Percentiles rank a stretch among this genome's conserved stretches.
Evolutionary conservation across 2,113 vertebrate species (phyloP).

Genomic region (Struthidea cinerea): DNA sequence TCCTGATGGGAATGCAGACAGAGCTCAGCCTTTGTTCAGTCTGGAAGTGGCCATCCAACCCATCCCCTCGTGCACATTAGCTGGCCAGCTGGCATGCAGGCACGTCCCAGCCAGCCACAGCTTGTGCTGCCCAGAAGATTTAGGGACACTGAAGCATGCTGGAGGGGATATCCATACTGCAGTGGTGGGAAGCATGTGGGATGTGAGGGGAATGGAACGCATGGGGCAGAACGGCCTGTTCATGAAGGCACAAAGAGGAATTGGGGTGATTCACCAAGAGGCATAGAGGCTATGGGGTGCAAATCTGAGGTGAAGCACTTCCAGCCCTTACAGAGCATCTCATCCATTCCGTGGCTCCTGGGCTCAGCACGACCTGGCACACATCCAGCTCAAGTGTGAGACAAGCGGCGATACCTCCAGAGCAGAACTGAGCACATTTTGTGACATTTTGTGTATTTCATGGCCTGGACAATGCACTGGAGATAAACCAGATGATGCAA

Average conservation of each 20-base stretch:
- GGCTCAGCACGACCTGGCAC: accelerated
- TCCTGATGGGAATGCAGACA: background rate
- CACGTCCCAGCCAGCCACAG: background rate
- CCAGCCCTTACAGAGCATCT: background rate
- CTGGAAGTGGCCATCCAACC: background rate
- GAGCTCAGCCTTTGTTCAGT: background rate
- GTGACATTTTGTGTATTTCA: background rate
- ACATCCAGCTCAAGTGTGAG: background rate
- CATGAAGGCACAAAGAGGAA: background rate
- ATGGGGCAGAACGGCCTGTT: accelerated
- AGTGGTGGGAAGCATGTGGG: background rate
- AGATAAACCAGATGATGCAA: background rate
- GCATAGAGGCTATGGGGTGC: background rate
- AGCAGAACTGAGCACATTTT: background rate
- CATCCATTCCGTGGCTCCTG: background rate
- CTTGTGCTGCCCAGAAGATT: background rate
- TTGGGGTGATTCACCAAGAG: background rate
- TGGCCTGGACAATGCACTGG: background rate
- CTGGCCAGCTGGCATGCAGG: background rate
- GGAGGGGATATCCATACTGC: background rate
- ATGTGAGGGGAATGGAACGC: background rate
- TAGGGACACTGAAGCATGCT: background rate
- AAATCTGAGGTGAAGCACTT: background rate
- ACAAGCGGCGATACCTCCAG: accelerated
- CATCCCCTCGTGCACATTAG: accelerated